Evolutionary conservation across 2,888 invertebrate species (phyloP), one percentile per base, ranked within the genome.

Genomic region (Nomada lathburiana): DNA sequence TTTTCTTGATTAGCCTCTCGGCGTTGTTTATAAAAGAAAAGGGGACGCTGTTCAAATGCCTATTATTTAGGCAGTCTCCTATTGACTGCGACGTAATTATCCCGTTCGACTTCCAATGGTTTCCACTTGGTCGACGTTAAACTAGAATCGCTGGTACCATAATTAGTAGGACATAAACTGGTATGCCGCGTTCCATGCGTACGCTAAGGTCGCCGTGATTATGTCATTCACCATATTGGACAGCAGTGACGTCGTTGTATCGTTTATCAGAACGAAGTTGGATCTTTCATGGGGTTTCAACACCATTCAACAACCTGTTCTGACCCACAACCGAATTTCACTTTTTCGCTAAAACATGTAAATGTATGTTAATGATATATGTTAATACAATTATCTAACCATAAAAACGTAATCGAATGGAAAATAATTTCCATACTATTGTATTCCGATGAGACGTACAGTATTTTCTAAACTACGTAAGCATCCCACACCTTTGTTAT

Each of bases 281-380:
- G 13, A 42, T 13, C 23, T 73, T 26, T 44, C 42, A 13, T 36
- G 11, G 10, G 5, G 2, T 72, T 79, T 57, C 57, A 52, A 69
- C 63, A 64, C 26, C 26, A 26, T 26, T 26, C 26, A 2, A 26
- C 57, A 9, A 20, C 23, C 10, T 11, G n/a, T 47, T 11, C 2
- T 1, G 10, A 64, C 36, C 23, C 67, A 29, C 53, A 69, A 65
- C n/a, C 18, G 13, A 82, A 76, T 74, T 78, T 75, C 74, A 74
- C 62, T 67, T 60, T 68, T 47, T 63, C 42, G 71, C 13, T 7
- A 70, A 72, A 70, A 65, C 11, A 13, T n/a, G 36, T 20, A 1
- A 2, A 26, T 44, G 44, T 36, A 64, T 64, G 18, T 65, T 29
- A 57, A 70, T 55, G 11, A 1, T 7, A 55, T 50, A 50, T 59